A percentile compares a stretch with the other conserved stretches of the same genome.
phyloP scores from a whole-genome alignment of 30 jellyfish, hydroid and myxozoan species.

The Cassiopea andromeda region DNA sequence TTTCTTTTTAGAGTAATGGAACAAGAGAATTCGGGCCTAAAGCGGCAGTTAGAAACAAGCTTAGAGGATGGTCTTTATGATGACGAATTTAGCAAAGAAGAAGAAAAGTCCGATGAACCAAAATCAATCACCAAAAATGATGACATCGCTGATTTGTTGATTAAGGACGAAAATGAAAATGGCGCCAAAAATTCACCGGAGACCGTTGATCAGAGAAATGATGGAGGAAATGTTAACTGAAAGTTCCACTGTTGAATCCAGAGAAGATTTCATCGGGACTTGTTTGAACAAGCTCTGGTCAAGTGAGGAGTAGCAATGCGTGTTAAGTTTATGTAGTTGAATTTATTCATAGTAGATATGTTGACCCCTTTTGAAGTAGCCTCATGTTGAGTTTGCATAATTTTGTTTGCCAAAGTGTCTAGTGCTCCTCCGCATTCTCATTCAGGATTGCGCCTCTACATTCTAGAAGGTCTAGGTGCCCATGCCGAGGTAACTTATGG shows the following conservation, averaged over 20 bases:
- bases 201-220: neutral
- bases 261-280: neutral
- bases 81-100: conserved; percentile 11
- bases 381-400: neutral
- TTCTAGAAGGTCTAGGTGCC: too few relatives aligned
- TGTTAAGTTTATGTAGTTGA: too few relatives aligned
- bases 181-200: neutral
- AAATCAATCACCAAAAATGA: neutral
- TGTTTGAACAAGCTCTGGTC: too few relatives aligned
- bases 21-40: conserved; percentile 27
- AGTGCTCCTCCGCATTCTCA: too few relatives aligned
- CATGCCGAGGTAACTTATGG: too few relatives aligned
- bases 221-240: neutral
- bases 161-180: neutral
- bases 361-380: neutral
- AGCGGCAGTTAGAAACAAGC: conserved; percentile 23
- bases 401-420: too few relatives aligned
- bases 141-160: neutral
- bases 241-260: neutral
- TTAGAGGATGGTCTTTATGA: conserved; percentile 4
- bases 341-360: neutral
- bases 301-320: neutral
- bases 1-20: conserved; percentile 12
- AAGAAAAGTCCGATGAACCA: neutral
- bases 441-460: too few relatives aligned